Base-by-base conservation (phyloP, 2,888 invertebrate genomes). In the Nomada hirtipes region DNA sequence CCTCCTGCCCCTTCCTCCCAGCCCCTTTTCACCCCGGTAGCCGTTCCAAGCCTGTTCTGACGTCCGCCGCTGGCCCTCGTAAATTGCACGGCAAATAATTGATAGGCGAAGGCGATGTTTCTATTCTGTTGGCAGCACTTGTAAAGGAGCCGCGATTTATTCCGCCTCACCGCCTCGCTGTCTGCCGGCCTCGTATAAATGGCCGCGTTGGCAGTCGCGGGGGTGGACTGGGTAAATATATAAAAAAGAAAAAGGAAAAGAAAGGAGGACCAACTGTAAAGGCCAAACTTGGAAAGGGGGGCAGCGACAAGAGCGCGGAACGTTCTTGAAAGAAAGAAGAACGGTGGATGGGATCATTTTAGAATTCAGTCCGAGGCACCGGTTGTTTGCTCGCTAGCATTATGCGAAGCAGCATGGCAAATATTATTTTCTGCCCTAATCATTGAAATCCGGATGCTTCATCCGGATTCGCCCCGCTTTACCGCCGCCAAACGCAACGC, bases 61-160 rank as follows among this genome's bases (percentile, higher is more conserved):
- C 82, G 72, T 85, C 79, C 82, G 71, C 76, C 59, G 76, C 74
- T 68, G 79, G 77, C 76, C 82, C 79, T 86, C 86, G 87, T 86
- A 93, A 92, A 93, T 93, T 92, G 90, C 91, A 86, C 82, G 87
- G 86, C 90, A 91, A 93, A 93, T 93, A 93, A 93, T 93, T 93
- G 93, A 93, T 93, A 93, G 93, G 91, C 91, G 89, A 91, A 90
- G 89, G 89, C 92, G 91, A 92, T 92, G 93, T 93, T 92, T 93
- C 91, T 91, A 92, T 93, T 93, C 92, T 90, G 92, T 92, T 92
- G 93, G 91, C 93, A 93, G 91, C 90, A 90, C 91, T 92, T 91
- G 91, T 91, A 89, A 91, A 91, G 90, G 90, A 91, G 90, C 86
- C 85, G 87, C 93, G 92, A 93, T 93, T 93, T 93, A 93, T 93